Percentiles rank a stretch among this genome's conserved stretches.
Conservation (phyloP, 1,140 invertebrate species). For the Capitella teleta region DNA sequence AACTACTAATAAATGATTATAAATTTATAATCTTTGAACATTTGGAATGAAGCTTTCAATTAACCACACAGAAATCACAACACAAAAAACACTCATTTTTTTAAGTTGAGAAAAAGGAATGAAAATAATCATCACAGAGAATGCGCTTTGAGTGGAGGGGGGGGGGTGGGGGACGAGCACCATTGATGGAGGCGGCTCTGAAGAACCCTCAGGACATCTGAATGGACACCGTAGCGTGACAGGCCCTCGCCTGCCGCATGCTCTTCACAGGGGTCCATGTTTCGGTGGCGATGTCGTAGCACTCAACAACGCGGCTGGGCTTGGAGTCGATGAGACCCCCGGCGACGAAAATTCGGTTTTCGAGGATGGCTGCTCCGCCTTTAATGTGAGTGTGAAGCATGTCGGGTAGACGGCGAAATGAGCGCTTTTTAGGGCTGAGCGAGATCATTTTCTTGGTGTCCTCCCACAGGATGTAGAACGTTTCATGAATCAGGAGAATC, state of each 20-base stretch:
- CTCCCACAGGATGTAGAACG: constrained; percentile 40
- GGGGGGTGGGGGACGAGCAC: too few species aligned
- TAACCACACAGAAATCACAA: too few species aligned
- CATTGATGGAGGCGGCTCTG: too few species aligned
- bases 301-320: constrained; percentile 54
- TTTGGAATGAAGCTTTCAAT: too few species aligned
- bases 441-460: constrained; percentile 35
- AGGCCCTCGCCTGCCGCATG: constrained; percentile 23
- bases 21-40: too few species aligned
- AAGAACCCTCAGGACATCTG: constrained; percentile 20
- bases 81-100: too few species aligned
- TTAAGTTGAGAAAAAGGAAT: too few species aligned
- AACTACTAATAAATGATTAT: too few species aligned
- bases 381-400: constrained; percentile 24
- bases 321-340: constrained; percentile 48
- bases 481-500: constrained; percentile 29
- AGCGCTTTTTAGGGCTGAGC: constrained; percentile 32
- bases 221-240: constrained; percentile 32
- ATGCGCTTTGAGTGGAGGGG: too few species aligned
- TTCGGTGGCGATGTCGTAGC: constrained; percentile 66
- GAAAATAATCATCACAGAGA: too few species aligned
- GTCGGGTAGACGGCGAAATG: constrained; percentile 29
- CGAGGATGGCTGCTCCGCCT: constrained; percentile 62
- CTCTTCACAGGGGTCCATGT: constrained; percentile 51
- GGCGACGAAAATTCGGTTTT: constrained; percentile 68